Evolutionary conservation across 2,888 invertebrate genomes (phyloP), one percentile per base, ranked within the genome.

Genomic region (Harmothoe impar): DNA sequence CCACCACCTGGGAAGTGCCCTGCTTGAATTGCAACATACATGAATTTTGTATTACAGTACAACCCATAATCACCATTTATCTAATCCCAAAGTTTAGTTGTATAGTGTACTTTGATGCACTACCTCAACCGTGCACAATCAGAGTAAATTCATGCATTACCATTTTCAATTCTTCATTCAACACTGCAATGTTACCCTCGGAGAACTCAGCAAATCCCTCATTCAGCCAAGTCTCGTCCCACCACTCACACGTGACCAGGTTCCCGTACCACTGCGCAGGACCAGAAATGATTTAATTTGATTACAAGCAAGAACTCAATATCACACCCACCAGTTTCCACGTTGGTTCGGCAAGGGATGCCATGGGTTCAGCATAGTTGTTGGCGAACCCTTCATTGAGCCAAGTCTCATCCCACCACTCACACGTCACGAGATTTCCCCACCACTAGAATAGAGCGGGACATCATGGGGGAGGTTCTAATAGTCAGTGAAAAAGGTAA

Each of bases 361-460:
- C 81, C 51, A 77, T 54, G 15, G 33, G 20, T 12, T 56, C 84
- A 33, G 90, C 90, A 56, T 33, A 84, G 84, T 90, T 43, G 56
- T 77, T 90, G 23, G 90, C 90, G 51, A 90, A 90, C 7, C 84
- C 90, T 62, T 90, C 90, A 35, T 90, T 90, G 20, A 90, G 90
- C 84, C 81, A 90, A 10, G 90, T 90, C 54, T 90, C 90, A 51
- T 84, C 90, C 90, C 90, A 90, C 90, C 90, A 90, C 20, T 90
- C 62, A 56, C 90, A 90, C 33, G 90, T 90, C 81, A 90, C 84
- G 12, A 90, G 84, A 33, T 90, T 90, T 51, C 90, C 90, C 52
- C 52, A 90, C 90, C 90, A 90, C 90, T 90, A 43, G 7, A 81
- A 89, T 17, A 17, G 52, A 52, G 17, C 10, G 35, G 31, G 81